phyloP scores from a whole-genome alignment of 2,113 vertebrate genomes.

The Oxyruncus cristatus region DNA sequence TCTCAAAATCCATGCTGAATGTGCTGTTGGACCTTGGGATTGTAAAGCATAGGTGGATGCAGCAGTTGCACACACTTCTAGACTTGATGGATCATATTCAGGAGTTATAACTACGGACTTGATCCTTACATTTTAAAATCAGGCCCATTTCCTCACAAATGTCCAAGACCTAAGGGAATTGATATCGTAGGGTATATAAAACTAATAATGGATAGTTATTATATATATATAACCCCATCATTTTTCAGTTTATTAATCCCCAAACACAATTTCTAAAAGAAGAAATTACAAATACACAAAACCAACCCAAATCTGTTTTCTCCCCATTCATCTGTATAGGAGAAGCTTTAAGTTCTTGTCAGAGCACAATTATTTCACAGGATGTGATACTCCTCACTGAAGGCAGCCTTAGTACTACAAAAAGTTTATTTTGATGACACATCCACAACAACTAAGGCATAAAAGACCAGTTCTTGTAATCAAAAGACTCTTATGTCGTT shows the following conservation, averaged over 20 bases:
- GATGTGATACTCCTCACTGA: background rate
- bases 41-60: background rate
- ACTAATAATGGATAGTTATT: background rate
- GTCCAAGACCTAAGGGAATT: background rate
- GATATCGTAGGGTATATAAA: background rate
- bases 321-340: background rate
- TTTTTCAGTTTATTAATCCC: background rate
- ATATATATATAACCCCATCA: background rate
- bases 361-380: fast-evolving
- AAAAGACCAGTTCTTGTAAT: background rate
- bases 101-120: background rate
- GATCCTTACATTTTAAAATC: background rate
- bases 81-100: background rate
- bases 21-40: background rate
- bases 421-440: background rate
- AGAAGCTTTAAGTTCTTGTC: background rate
- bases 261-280: background rate
- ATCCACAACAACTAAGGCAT: background rate
- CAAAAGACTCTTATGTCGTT: background rate
- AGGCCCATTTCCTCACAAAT: background rate
- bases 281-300: background rate
- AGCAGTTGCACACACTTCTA: background rate
- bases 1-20: background rate
- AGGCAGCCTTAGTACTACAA: background rate
- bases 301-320: background rate